A percentile compares a stretch with the other conserved stretches of the same genome.
phyloP scores from a whole-genome alignment of 2,797 vertebrate species.

The Microtus californicus region DNA sequence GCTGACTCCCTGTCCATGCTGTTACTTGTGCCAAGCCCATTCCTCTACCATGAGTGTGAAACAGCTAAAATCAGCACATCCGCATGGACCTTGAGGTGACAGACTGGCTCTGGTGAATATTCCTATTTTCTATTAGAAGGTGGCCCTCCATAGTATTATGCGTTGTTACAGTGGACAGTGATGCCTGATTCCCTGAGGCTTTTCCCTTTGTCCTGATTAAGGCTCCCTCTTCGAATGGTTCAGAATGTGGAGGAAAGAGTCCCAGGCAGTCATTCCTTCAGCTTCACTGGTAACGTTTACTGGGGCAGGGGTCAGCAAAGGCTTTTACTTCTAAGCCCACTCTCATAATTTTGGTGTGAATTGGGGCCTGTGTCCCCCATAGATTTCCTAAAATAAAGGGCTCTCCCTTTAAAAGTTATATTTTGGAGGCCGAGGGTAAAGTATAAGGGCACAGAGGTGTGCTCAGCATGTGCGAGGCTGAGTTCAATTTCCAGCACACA shows the following conservation, averaged over 20 bases:
- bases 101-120: conserved; percentile 83
- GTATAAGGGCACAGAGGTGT: background rate
- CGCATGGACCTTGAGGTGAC: conserved; percentile 80
- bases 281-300: background rate
- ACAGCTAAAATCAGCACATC: conserved; percentile 73
- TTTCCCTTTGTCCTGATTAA: conserved; percentile 60
- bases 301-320: conserved; percentile 30
- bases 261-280: conserved; percentile 40
- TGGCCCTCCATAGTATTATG: conserved; percentile 18
- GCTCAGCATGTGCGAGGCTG: background rate
- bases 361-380: background rate
- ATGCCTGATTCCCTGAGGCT: conserved; percentile 44
- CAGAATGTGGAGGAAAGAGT: conserved; percentile 39
- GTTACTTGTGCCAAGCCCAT: conserved; percentile 57
- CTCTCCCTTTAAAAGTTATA: conserved; percentile 46
- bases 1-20: conserved; percentile 47
- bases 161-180: conserved; percentile 16
- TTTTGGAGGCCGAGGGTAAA: background rate
- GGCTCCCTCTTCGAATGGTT: conserved; percentile 60
- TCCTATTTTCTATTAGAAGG: conserved; percentile 49
- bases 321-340: background rate
- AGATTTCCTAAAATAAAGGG: background rate
- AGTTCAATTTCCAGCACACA: background rate
- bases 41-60: conserved; percentile 80
- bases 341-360: conserved; percentile 4